Percentiles rank a stretch among this genome's conserved stretches.
phyloP scores from a whole-genome alignment of 2,888 invertebrate species.

The Acanthosepion lycidas region DNA sequence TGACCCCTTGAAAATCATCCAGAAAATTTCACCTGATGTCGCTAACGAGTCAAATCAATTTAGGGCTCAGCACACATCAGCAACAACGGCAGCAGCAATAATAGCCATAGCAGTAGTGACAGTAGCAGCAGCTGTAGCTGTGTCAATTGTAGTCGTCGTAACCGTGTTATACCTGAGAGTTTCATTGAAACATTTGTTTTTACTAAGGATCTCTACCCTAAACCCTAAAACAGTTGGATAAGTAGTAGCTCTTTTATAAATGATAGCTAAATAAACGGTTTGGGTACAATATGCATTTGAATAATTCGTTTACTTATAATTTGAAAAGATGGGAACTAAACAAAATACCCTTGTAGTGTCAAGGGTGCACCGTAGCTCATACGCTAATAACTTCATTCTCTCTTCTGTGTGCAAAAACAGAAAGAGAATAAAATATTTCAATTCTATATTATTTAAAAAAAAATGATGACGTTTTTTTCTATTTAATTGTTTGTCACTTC shows the following conservation, averaged over 20 bases:
- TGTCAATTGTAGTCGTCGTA: neutral
- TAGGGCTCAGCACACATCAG: neutral
- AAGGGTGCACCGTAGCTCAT: too few relatives aligned
- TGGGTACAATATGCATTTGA: too few relatives aligned
- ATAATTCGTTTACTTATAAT: neutral
- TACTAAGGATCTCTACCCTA: neutral
- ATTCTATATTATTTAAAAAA: too few relatives aligned
- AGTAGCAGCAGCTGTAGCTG: neutral
- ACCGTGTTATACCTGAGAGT: neutral
- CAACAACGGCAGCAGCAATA: neutral
- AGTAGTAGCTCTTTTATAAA: too few relatives aligned
- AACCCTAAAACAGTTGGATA: too few relatives aligned
- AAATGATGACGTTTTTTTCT: too few relatives aligned
- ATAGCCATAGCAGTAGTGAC: neutral
- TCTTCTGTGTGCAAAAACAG: too few relatives aligned
- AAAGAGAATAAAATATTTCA: too few relatives aligned
- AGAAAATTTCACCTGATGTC: slow-evolving; percentile 33
- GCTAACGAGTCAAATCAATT: neutral
- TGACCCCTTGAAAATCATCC: slow-evolving; percentile 33
- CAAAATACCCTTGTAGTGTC: neutral
- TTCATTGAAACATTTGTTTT: neutral
- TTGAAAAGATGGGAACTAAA: neutral
- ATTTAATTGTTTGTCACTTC: too few relatives aligned
- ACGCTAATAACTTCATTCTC: too few relatives aligned
- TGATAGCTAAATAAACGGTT: too few relatives aligned